Conservation (phyloP, 2,113 vertebrate species). For the Halichoerus grypus region DNA sequence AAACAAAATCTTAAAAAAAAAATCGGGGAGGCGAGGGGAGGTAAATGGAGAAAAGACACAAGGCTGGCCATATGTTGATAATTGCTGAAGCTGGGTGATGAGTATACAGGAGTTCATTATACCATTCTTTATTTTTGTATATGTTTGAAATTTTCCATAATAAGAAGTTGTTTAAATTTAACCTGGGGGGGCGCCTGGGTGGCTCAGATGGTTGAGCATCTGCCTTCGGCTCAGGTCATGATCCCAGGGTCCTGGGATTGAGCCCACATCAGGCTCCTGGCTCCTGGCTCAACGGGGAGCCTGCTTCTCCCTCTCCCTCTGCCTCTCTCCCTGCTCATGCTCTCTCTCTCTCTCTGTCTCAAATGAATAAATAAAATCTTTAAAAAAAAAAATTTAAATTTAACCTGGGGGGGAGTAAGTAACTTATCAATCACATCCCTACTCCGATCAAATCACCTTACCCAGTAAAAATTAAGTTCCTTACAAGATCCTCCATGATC, state of each 20-base stretch:
- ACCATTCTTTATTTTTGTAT: neutral
- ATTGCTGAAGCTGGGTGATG: neutral
- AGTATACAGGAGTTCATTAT: neutral
- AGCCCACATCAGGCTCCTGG: too few species aligned
- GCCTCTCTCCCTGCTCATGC: too few species aligned
- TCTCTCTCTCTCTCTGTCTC: too few species aligned
- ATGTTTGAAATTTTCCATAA: neutral
- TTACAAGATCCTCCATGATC: neutral
- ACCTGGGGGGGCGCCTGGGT: neutral
- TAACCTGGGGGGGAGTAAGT: neutral
- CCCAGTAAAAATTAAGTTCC: neutral
- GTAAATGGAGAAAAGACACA: neutral
- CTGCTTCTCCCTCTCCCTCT: too few species aligned
- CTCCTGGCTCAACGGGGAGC: too few species aligned
- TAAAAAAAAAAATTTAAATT: neutral
- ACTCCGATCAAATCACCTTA: neutral
- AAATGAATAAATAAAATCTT: too few species aligned
- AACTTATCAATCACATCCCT: neutral
- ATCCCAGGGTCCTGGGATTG: too few species aligned
- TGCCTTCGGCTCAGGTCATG: too few species aligned
- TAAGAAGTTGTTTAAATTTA: conserved; percentile 36
- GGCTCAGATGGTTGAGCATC: too few species aligned
- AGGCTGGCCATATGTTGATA: neutral
- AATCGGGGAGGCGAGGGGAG: neutral
- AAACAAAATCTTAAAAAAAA: neutral